A percentile compares a stretch with the other conserved stretches of the same genome.
Evolutionary conservation across 64 coral and sea anemone genomes (phyloP).

Genomic region (Pocillopora damicornis): DNA sequence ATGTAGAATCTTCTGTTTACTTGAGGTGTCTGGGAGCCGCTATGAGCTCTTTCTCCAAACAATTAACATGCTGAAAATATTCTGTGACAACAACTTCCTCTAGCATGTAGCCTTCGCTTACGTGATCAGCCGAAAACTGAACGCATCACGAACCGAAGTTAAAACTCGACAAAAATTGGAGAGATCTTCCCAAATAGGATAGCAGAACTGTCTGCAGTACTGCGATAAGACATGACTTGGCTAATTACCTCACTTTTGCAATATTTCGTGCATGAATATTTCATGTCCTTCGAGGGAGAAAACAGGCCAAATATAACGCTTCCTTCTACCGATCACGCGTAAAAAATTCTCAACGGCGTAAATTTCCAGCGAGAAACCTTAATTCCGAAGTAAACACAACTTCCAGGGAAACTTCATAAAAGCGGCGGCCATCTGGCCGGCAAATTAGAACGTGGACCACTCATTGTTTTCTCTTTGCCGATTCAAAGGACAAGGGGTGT

Average conservation of each 20-base stretch:
- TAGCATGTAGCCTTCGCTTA: slow-evolving; percentile 47
- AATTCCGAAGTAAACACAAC: neutral
- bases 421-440: slow-evolving; percentile 61
- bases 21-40: slow-evolving; percentile 40
- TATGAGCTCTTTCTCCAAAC: slow-evolving; percentile 26
- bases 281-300: slow-evolving; percentile 83
- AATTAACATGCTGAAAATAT: slow-evolving; percentile 48
- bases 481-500: slow-evolving; percentile 96
- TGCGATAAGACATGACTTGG: slow-evolving; percentile 14
- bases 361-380: slow-evolving; percentile 32
- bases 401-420: slow-evolving; percentile 10
- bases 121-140: slow-evolving; percentile 33
- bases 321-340: slow-evolving; percentile 50
- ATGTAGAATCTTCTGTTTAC: slow-evolving; percentile 51
- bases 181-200: slow-evolving; percentile 17
- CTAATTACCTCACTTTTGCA: slow-evolving; percentile 95
- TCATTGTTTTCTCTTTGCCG: slow-evolving; percentile 84
- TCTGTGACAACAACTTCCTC: slow-evolving; percentile 33
- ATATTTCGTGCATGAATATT: slow-evolving; percentile 92
- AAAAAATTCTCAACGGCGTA: slow-evolving; percentile 44
- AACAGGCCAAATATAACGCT: slow-evolving; percentile 86
- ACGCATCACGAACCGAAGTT: slow-evolving; percentile 3
- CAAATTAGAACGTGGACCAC: slow-evolving; percentile 87
- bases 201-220: slow-evolving; percentile 18
- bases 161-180: neutral